phyloP scores from a whole-genome alignment of 2,113 vertebrate genomes.

The Nerophis lumbriciformis region DNA sequence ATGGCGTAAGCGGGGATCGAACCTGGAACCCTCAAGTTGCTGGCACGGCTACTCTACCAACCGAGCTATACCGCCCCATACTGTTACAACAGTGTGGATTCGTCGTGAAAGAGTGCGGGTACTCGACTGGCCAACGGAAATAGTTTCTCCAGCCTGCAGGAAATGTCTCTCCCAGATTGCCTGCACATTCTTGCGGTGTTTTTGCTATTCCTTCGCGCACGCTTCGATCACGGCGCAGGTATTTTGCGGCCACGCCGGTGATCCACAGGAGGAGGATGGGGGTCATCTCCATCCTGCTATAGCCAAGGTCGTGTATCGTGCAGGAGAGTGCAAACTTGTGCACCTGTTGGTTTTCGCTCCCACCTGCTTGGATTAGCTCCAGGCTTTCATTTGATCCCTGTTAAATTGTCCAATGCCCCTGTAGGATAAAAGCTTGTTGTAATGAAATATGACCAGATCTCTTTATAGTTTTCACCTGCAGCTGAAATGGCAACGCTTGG shows the following conservation, averaged over 20 bases:
- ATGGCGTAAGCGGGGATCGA: no score
- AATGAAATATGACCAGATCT: neutral
- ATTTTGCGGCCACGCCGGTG: conserved; percentile 87
- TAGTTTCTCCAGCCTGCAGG: conserved; percentile 18
- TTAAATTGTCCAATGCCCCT: conserved; percentile 2
- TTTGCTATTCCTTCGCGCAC: conserved; percentile 6
- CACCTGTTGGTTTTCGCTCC: conserved; percentile 15
- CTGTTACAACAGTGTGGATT: no score
- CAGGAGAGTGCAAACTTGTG: conserved; percentile 15
- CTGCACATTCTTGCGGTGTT: conserved; percentile 11
- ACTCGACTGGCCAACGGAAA: conserved; percentile 28
- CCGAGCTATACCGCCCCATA: no score
- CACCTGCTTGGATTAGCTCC: conserved; percentile 10
- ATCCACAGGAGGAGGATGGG: conserved; percentile 93
- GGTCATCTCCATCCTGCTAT: conserved; percentile 87
- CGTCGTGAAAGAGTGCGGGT: no score
- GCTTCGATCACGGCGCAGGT: conserved; percentile 68
- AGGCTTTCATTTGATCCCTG: conserved; percentile 6
- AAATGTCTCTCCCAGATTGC: conserved; percentile 4
- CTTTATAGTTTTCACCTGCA: conserved; percentile 47
- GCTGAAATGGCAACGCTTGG: conserved; percentile 85
- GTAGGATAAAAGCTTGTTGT: neutral
- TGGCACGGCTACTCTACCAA: no score
- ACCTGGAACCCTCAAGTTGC: no score
- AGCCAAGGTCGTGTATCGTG: conserved; percentile 77